phyloP scores from a whole-genome alignment of 2,113 vertebrate genomes.

The Sprattus sprattus region DNA sequence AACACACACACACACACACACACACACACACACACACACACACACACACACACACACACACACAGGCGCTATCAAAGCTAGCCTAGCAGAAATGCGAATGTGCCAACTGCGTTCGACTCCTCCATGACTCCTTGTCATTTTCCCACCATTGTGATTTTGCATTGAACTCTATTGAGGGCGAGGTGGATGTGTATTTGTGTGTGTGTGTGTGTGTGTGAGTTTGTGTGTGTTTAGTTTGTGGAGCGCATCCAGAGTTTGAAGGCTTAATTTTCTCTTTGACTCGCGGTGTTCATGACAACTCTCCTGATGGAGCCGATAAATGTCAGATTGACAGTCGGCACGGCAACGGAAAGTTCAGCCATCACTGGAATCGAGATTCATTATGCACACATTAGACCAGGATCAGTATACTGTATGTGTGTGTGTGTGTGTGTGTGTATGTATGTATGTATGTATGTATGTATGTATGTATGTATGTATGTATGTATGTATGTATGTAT shows the following conservation, averaged over 20 bases:
- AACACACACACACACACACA: no score
- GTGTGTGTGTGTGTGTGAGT: not conserved
- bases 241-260: no score
- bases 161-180: not conserved
- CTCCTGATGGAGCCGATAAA: conserved; percentile 40
- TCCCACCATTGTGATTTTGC: not conserved
- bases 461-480: no score
- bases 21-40: no score
- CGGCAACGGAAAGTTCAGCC: conserved; percentile 28
- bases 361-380: conserved; percentile 20
- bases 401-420: no score
- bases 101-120: conserved; percentile 34
- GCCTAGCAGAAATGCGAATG: conserved; percentile 20
- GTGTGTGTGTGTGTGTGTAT: no score
- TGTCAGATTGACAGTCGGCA: conserved; percentile 23
- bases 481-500: no score
- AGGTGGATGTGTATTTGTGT: not conserved
- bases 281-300: conserved; percentile 23
- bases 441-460: no score
- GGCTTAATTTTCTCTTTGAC: conserved; percentile 29
- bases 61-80: conserved; percentile 33
- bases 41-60: no score
- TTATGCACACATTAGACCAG: conserved; percentile 16
- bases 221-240: no score
- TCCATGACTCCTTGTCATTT: conserved; percentile 37